Percentiles rank a stretch among this genome's conserved stretches.
Evolutionary conservation across 2,113 vertebrate species (phyloP).

Genomic region (Hystrix brachyura): DNA sequence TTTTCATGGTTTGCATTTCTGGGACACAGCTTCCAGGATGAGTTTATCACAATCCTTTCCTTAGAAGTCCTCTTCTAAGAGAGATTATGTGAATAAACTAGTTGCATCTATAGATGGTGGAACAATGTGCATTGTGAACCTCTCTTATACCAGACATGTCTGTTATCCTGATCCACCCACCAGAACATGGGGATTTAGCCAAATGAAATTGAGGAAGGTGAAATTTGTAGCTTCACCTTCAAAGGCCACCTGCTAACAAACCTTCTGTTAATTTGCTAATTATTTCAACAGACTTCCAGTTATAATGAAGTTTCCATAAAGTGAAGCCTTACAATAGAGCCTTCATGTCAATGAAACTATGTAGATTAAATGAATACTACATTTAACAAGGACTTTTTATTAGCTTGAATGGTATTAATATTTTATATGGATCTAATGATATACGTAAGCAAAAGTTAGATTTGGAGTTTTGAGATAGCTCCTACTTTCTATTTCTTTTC

Average conservation of each 20-base stretch:
- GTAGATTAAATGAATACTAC: background rate
- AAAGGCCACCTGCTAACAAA: background rate
- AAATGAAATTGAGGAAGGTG: background rate
- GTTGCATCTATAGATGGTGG: background rate
- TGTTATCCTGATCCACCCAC: fast-evolving
- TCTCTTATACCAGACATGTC: background rate
- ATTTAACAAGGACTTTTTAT: background rate
- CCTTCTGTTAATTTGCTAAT: background rate
- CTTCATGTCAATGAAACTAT: background rate
- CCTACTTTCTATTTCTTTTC: background rate
- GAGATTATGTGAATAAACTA: background rate
- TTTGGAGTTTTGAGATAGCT: background rate
- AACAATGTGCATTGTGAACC: background rate
- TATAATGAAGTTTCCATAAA: background rate
- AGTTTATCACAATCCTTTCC: background rate
- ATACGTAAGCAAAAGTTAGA: background rate
- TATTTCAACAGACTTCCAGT: background rate
- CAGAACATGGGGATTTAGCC: background rate
- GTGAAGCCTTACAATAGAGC: background rate
- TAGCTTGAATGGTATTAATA: background rate
- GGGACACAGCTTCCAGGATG: background rate
- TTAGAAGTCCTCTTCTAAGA: background rate
- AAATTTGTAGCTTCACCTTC: background rate
- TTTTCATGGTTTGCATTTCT: background rate
- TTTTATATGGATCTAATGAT: background rate